These are phyloP conservation scores for Dendrocopos noguchii DNA, from an alignment of 2,113 vertebrate genomes.

Conservation along the genomic window DNA sequence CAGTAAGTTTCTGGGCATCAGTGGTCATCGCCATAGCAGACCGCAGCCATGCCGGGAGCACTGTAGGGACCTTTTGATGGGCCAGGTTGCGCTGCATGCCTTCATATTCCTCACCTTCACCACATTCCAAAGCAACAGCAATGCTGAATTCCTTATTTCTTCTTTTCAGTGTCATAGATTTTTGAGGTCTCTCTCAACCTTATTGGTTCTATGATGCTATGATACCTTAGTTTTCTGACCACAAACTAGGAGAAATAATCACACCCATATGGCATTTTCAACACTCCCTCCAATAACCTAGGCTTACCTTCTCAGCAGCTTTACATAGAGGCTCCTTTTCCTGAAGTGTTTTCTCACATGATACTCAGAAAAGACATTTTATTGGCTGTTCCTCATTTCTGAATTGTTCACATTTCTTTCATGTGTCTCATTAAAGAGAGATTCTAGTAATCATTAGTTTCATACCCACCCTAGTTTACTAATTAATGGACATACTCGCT, in stretches of 20 bases:
- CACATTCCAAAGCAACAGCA: neutral
- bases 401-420: neutral
- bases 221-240: neutral
- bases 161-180: neutral
- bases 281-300: neutral
- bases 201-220: too few relatives aligned
- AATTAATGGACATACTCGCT: constrained; percentile 26
- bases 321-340: neutral
- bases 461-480: constrained; percentile 19
- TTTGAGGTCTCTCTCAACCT: too few relatives aligned
- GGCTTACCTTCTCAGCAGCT: neutral
- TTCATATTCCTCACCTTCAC: neutral
- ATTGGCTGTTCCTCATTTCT: neutral
- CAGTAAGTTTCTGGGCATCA: neutral
- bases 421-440: constrained; percentile 14
- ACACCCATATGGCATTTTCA: neutral
- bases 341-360: neutral
- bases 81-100: neutral
- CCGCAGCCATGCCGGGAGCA: neutral
- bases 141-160: neutral
- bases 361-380: neutral
- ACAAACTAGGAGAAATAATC: neutral
- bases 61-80: neutral
- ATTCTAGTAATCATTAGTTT: constrained; percentile 21
- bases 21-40: neutral